Evolutionary conservation across 1,140 invertebrate species (phyloP), one percentile per base, ranked within the genome.

Genomic region (Trachymyrmex septentrionalis): DNA sequence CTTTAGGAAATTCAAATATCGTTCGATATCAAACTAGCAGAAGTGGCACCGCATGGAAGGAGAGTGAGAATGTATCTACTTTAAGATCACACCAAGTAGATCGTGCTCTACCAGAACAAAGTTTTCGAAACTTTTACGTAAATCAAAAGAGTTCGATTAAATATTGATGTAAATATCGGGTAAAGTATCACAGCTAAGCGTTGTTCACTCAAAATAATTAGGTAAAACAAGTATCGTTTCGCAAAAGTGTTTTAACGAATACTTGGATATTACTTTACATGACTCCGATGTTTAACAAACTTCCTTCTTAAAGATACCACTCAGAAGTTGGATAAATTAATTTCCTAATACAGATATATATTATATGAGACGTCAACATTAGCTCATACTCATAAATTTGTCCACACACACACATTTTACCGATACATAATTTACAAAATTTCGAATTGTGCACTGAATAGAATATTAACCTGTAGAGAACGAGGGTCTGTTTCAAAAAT

Each of bases 131-230:
- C 80, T 84, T 84, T 44, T 14, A 73, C 67, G 38, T 61, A 73
- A 84, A 84, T 44, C 44, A 48, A 84, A 84, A 84, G 80, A 84
- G 69, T 84, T 84, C 53, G 69, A 84, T 84, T 61, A 84, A 84
- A 84, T 84, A 84, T 84, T 75, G 80, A 84, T 84, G 69, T 67
- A 84, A 84, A 84, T 57, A 75, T 73, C 19, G 24, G 34, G 55
- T n/a, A 7, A 9, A 73, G 12, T 61, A 72, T 21, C 38, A 12
- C 19, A 61, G n/a, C 44, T 24, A 48, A 63, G 55, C 38, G 55
- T 73, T 73, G 38, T 34, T 82, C 57, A 21, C 67, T 73, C 67
- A 24, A 59, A 73, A 73, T 67, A 82, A 73, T 82, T 72, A 72
- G 21, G 0, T 66, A 19, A 27, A 59, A 61, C 80, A 61, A 61